Conservation (phyloP, 2,888 invertebrate species). For the Lacanobia wlatinum region DNA sequence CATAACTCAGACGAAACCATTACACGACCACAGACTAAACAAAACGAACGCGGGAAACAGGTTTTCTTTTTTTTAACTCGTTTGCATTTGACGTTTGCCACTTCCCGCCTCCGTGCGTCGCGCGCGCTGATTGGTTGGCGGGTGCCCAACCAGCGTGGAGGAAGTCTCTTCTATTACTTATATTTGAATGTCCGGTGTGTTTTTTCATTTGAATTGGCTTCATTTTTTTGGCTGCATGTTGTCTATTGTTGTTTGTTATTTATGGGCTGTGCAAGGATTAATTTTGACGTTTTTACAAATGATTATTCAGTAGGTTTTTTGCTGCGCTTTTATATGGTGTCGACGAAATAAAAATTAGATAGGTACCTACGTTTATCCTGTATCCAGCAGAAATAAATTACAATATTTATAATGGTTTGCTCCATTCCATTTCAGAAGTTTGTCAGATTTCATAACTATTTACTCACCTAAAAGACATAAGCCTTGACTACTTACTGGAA, state of each 20-base stretch:
- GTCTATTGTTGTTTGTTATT: constrained; percentile 48
- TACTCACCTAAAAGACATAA: too few relatives aligned
- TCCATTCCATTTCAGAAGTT: too few relatives aligned
- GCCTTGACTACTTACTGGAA: too few relatives aligned
- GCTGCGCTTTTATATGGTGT: constrained; percentile 12
- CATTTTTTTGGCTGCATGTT: constrained; percentile 46
- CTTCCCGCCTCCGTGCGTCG: constrained; percentile 85
- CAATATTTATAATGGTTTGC: too few relatives aligned
- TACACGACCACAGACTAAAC: constrained; percentile 75
- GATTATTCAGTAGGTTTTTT: neutral
- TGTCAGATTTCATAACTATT: too few relatives aligned
- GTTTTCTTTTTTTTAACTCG: constrained; percentile 76
- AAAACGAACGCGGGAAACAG: constrained; percentile 81
- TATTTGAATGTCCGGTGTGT: constrained; percentile 69
- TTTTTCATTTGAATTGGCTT: constrained; percentile 61
- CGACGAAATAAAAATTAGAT: neutral
- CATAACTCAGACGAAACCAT: constrained; percentile 74
- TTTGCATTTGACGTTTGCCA: constrained; percentile 89
- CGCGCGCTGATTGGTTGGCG: constrained; percentile 79
- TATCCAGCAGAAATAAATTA: neutral
- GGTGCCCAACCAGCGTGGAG: constrained; percentile 76
- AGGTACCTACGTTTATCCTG: neutral
- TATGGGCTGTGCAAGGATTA: constrained; percentile 28
- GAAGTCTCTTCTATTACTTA: constrained; percentile 76
- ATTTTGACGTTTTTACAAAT: constrained; percentile 36